phyloP scores from a whole-genome alignment of 53 echinoderm and acorn worm species.

The Antedon mediterranea region DNA sequence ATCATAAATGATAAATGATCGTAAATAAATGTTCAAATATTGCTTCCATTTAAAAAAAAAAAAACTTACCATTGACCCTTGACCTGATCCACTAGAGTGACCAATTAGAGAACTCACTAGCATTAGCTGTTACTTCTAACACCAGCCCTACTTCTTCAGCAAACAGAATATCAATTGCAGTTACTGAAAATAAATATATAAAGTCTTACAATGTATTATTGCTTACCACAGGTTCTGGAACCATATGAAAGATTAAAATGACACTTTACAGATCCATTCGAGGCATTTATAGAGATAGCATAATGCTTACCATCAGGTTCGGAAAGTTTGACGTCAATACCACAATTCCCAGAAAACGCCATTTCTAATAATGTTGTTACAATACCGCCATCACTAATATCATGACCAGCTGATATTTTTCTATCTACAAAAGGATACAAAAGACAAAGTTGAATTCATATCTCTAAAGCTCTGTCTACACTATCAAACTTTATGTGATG shows the following conservation, averaged over 20 bases:
- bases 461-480: too few relatives aligned
- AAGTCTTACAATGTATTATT: not conserved
- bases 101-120: conserved; percentile 69
- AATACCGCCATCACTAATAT: conserved; percentile 88
- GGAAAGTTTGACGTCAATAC: conserved; percentile 60
- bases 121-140: conserved; percentile 40
- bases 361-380: conserved; percentile 81
- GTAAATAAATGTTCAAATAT: too few relatives aligned
- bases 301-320: conserved; percentile 29
- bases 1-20: too few relatives aligned
- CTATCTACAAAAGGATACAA: conserved; percentile 37
- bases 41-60: too few relatives aligned
- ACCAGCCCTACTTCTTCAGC: conserved; percentile 82
- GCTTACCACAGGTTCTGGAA: too few relatives aligned
- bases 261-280: too few relatives aligned
- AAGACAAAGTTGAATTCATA: too few relatives aligned
- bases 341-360: conserved; percentile 97
- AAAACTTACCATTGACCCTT: conserved; percentile 40
- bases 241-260: too few relatives aligned
- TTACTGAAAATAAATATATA: conserved; percentile 12
- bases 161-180: conserved; percentile 50
- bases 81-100: conserved; percentile 34
- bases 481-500: too few relatives aligned
- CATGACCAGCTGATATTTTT: conserved; percentile 67
- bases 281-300: too few relatives aligned